phyloP scores from a whole-genome alignment of 2,888 invertebrate species.

The Tenthredo amoena region DNA sequence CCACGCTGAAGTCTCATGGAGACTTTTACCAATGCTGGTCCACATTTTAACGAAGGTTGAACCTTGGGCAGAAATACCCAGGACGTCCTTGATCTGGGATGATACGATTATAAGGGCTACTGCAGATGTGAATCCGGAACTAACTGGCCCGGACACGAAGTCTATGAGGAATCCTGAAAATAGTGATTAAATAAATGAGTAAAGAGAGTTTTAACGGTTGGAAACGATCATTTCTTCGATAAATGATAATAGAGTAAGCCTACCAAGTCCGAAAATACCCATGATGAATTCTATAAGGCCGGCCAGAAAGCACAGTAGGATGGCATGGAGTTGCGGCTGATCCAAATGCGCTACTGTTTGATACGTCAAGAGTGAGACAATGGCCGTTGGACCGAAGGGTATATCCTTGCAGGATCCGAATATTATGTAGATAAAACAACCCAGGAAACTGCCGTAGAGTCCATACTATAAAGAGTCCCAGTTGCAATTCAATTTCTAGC shows the following conservation, averaged over 20 bases:
- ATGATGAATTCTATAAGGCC: conserved; percentile 89
- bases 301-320: conserved; percentile 87
- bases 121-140: conserved; percentile 94
- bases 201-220: not conserved
- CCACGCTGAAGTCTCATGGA: conserved; percentile 84
- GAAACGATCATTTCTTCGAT: no score
- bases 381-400: conserved; percentile 95
- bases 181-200: not conserved
- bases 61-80: conserved; percentile 87
- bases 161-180: conserved; percentile 89
- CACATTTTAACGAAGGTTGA: conserved; percentile 90
- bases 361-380: conserved; percentile 91
- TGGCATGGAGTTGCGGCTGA: conserved; percentile 83
- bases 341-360: conserved; percentile 85
- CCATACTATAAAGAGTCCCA: conserved; percentile 85
- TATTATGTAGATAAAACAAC: conserved; percentile 93
- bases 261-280: conserved; percentile 90
- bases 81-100: conserved; percentile 92
- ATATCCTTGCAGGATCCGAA: conserved; percentile 96
- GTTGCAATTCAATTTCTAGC: not conserved
- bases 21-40: conserved; percentile 85
- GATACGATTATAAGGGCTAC: conserved; percentile 93
- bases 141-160: conserved; percentile 94
- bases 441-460: conserved; percentile 95
- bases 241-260: conserved; percentile 60